Percentiles rank a stretch among this genome's conserved stretches.
phyloP scores from a whole-genome alignment of 2,797 vertebrate genomes.

The Galagoides demidoff region DNA sequence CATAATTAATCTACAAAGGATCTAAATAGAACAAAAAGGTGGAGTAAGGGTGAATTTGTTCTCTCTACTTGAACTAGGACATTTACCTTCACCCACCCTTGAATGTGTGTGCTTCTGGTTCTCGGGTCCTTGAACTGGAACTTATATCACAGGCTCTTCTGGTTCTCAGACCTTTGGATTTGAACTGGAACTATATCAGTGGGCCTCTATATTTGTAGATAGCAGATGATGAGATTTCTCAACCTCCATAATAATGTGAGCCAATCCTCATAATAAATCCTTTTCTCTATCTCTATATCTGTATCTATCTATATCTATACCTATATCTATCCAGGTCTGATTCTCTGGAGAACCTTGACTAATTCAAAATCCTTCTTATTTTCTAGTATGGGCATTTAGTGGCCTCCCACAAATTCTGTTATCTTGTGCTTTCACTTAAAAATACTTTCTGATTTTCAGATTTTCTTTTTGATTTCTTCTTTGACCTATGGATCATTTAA shows the following conservation, averaged over 20 bases:
- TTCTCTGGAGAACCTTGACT: neutral
- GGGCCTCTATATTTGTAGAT: neutral
- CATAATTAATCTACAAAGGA: neutral
- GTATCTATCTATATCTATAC: neutral
- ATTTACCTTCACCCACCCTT: neutral
- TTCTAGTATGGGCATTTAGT: neutral
- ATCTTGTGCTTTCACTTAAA: conserved; percentile 36
- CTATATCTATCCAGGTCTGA: neutral
- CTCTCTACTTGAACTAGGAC: neutral
- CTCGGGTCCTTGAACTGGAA: neutral
- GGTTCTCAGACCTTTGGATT: neutral
- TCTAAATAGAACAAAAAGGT: neutral
- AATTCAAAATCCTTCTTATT: neutral
- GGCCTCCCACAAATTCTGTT: neutral
- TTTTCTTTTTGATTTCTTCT: conserved; percentile 26
- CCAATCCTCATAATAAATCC: neutral
- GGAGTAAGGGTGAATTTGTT: neutral
- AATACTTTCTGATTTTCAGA: neutral
- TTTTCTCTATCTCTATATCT: neutral
- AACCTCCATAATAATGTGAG: neutral
- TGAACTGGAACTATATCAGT: neutral
- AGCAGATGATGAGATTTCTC: neutral
- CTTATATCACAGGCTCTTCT: neutral
- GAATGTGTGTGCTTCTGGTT: neutral
- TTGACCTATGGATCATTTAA: neutral